A percentile compares a stretch with the other conserved stretches of the same genome.
Evolutionary conservation across 1,140 invertebrate species (phyloP).

Genomic region (Nephila pilipes): DNA sequence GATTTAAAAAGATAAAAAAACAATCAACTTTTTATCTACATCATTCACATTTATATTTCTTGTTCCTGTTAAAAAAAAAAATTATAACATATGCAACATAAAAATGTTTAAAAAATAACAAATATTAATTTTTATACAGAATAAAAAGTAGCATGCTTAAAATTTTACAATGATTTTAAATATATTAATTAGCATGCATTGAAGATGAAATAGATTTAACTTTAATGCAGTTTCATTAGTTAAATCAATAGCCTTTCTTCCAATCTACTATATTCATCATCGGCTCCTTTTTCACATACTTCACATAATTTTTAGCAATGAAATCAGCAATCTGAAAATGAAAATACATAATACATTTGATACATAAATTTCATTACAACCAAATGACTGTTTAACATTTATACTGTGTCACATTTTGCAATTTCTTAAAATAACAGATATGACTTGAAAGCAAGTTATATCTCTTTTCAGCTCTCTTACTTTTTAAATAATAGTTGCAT

Average conservation of each 20-base stretch:
- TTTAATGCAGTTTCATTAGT: neutral
- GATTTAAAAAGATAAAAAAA: too few relatives aligned
- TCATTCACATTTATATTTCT: too few relatives aligned
- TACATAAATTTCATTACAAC: neutral
- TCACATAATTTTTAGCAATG: constrained; percentile 55
- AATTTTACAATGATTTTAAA: too few relatives aligned
- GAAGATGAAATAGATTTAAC: too few relatives aligned
- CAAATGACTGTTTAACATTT: neutral
- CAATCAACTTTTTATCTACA: too few relatives aligned
- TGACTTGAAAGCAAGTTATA: neutral
- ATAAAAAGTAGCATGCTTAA: too few relatives aligned
- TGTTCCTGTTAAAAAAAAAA: too few relatives aligned
- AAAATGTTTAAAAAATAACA: too few relatives aligned
- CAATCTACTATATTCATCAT: constrained; percentile 51
- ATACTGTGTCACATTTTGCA: neutral
- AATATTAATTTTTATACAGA: too few relatives aligned
- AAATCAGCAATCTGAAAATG: constrained; percentile 67
- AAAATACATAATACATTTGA: neutral
- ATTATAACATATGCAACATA: too few relatives aligned
- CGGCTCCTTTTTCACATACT: constrained; percentile 4
- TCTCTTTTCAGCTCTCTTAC: neutral
- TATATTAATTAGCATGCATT: too few relatives aligned
- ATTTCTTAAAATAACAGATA: neutral
- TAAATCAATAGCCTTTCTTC: constrained; percentile 61
- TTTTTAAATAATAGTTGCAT: neutral